Conservation (phyloP, 2,113 vertebrate genomes). For the Bubo scandiacus region DNA sequence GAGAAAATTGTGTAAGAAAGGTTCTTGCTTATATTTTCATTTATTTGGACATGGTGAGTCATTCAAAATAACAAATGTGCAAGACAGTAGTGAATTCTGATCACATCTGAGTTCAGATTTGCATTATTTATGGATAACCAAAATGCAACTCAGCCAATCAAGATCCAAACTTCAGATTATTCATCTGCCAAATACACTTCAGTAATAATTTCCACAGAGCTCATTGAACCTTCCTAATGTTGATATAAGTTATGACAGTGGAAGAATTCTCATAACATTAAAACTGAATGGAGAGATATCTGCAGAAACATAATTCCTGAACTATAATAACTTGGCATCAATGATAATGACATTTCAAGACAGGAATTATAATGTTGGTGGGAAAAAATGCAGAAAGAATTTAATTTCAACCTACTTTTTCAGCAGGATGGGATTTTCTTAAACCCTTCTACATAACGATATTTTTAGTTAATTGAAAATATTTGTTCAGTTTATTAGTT, state of each 20-base stretch:
- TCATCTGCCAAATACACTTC: not conserved
- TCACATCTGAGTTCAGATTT: not conserved
- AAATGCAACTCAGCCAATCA: not conserved
- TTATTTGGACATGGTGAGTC: not conserved
- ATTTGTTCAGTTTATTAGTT: not conserved
- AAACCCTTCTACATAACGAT: not conserved
- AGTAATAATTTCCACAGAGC: not conserved
- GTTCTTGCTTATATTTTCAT: not conserved
- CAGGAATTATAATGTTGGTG: not conserved
- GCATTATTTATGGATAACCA: conserved; percentile 1
- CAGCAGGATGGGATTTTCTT: not conserved
- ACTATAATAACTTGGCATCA: conserved; percentile 50
- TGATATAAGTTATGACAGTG: conserved; percentile 17
- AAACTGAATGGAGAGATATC: conserved; percentile 10
- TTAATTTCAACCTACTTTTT: not conserved
- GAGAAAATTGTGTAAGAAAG: not conserved
- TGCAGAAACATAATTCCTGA: conserved; percentile 29
- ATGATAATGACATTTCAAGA: conserved; percentile 56
- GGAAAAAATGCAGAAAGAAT: not conserved
- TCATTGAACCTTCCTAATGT: not conserved
- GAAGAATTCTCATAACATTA: conserved; percentile 8
- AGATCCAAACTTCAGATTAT: not conserved
- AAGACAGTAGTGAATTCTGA: not conserved
- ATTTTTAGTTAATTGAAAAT: conserved; percentile 25
- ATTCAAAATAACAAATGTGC: not conserved